phyloP scores from a whole-genome alignment of 2,888 invertebrate species.

The Drosophila meridiana region DNA sequence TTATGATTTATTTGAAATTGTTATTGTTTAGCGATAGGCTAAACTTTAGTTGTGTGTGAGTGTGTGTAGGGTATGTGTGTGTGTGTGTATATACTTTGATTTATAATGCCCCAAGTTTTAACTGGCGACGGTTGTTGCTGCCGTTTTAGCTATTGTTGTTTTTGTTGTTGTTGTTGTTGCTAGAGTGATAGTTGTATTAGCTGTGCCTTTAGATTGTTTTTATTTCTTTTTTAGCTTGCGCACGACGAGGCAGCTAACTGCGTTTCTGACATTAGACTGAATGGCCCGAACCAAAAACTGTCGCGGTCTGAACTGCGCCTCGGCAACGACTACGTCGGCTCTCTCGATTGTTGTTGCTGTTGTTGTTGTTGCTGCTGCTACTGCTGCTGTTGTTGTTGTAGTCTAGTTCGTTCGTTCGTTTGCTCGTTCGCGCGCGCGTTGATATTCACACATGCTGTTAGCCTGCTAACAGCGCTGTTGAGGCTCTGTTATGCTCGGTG shows the following conservation, averaged over 20 bases:
- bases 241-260: slow-evolving; percentile 84
- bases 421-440: slow-evolving; percentile 17
- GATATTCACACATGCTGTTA: slow-evolving; percentile 43
- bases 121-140: slow-evolving; percentile 53
- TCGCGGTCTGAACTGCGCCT: slow-evolving; percentile 67
- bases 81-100: slow-evolving; percentile 47
- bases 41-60: slow-evolving; percentile 17
- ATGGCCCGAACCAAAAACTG: slow-evolving; percentile 69
- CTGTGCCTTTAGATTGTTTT: slow-evolving; percentile 60
- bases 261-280: slow-evolving; percentile 84
- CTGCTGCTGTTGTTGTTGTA: not conserved
- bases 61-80: not conserved
- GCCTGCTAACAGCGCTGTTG: slow-evolving; percentile 47
- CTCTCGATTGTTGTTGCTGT: slow-evolving; percentile 17
- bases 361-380: slow-evolving; percentile 4
- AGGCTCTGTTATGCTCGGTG: slow-evolving; percentile 38
- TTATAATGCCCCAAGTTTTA: slow-evolving; percentile 56
- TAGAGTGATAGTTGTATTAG: slow-evolving; percentile 56
- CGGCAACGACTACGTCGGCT: slow-evolving; percentile 26
- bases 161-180: slow-evolving; percentile 29
- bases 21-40: slow-evolving; percentile 33
- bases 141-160: slow-evolving; percentile 17
- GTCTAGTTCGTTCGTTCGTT: slow-evolving; percentile 1
- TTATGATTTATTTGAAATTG: slow-evolving; percentile 45
- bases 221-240: slow-evolving; percentile 68